phyloP scores from a whole-genome alignment of 2,888 invertebrate species.

The Synanthedon tipuliformis region DNA sequence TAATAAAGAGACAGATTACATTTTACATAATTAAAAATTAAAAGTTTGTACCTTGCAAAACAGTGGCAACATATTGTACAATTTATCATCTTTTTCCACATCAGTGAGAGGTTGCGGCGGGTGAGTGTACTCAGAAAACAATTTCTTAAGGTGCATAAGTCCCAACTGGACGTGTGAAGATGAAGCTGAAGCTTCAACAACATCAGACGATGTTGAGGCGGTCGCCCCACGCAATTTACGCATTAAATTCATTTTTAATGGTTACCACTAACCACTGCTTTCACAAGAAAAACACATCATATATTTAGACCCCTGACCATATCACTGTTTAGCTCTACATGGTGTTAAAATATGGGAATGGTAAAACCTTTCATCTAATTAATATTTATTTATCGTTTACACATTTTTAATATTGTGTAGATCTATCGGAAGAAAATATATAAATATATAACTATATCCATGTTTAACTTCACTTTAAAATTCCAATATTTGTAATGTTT shows the following conservation, averaged over 20 bases:
- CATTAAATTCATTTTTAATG: slow-evolving; percentile 85
- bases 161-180: slow-evolving; percentile 89
- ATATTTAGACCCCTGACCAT: slow-evolving; percentile 1
- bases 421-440: not conserved
- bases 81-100: slow-evolving; percentile 88
- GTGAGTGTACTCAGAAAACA: slow-evolving; percentile 95
- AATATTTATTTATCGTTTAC: not conserved
- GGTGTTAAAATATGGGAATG: not conserved
- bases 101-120: slow-evolving; percentile 84
- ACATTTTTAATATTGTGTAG: not conserved
- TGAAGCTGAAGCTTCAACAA: slow-evolving; percentile 71
- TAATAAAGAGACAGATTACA: not conserved
- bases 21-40: not conserved
- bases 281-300: not conserved
- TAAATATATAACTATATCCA: not conserved
- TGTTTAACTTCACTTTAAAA: not conserved
- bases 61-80: slow-evolving; percentile 97
- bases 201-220: slow-evolving; percentile 61
- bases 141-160: slow-evolving; percentile 94
- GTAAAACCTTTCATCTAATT: not conserved
- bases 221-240: slow-evolving; percentile 81
- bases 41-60: slow-evolving; percentile 88
- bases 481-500: not conserved
- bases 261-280: not conserved
- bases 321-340: not conserved